Evolutionary conservation across 2,113 vertebrate species (phyloP).

Genomic region (Apistogramma diplotaenia): DNA sequence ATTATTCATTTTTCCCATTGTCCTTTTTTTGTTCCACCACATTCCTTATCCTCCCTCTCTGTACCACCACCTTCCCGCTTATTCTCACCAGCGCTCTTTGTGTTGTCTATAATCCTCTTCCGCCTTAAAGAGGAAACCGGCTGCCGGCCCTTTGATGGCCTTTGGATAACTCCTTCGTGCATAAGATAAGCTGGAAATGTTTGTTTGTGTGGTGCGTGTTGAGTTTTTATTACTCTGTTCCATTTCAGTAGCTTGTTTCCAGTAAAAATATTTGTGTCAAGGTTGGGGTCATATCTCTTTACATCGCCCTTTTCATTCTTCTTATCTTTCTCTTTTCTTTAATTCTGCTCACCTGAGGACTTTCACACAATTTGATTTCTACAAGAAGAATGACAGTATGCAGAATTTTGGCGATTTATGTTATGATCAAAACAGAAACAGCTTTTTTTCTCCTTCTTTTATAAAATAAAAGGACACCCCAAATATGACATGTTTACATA

Average conservation of each 20-base stretch:
- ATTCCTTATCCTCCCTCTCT: constrained; percentile 17
- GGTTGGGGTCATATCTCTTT: not conserved
- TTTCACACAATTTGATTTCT: not conserved
- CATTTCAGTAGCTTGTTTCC: not conserved
- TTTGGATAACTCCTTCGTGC: constrained; percentile 32
- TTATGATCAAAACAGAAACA: not conserved
- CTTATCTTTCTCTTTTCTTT: not conserved
- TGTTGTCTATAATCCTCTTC: constrained; percentile 54
- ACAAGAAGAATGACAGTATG: not conserved
- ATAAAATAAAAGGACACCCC: not conserved
- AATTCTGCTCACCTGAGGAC: not conserved
- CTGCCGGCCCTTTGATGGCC: constrained; percentile 50
- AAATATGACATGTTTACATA: rapidly evolving
- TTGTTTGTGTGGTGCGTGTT: not conserved
- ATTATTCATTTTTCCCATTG: constrained; percentile 6
- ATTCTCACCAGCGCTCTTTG: constrained; percentile 3
- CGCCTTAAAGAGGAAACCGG: constrained; percentile 16
- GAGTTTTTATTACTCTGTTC: not conserved
- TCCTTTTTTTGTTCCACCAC: constrained; percentile 3
- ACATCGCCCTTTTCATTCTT: not conserved
- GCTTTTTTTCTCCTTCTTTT: not conserved
- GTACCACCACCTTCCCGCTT: not conserved
- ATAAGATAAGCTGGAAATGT: not conserved
- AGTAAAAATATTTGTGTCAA: not conserved
- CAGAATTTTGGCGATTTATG: not conserved